Percentiles rank a stretch among this genome's conserved stretches.
Conservation (phyloP, 1,140 invertebrate species). For the Drosophila lini region DNA sequence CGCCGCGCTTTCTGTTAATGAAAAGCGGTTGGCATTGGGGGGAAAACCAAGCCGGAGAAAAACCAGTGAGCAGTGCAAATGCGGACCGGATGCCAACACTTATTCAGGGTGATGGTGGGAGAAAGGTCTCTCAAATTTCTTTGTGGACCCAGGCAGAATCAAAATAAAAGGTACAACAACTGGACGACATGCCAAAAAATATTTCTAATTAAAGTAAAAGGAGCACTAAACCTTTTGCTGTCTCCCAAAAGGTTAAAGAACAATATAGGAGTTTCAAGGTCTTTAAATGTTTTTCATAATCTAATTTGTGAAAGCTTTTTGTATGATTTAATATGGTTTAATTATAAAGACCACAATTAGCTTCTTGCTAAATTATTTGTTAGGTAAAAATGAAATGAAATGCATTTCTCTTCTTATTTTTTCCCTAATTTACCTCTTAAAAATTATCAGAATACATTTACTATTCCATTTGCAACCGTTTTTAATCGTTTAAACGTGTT, state of each 20-base stretch:
- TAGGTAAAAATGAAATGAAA: neutral
- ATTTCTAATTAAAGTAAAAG: conserved; percentile 12
- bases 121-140: neutral
- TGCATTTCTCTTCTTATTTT: neutral
- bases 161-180: neutral
- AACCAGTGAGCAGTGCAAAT: neutral
- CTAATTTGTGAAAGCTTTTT: neutral
- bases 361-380: neutral
- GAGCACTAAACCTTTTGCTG: neutral
- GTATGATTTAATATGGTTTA: neutral
- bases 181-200: conserved; percentile 1
- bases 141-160: neutral
- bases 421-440: neutral
- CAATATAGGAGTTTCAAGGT: neutral
- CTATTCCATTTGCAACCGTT: neutral
- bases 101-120: neutral
- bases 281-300: neutral
- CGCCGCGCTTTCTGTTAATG: conserved; percentile 33
- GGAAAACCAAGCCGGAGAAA: neutral
- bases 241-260: neutral
- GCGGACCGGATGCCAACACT: conserved; percentile 9
- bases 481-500: neutral
- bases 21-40: conserved; percentile 24
- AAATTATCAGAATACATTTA: neutral
- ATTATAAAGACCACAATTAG: neutral